These are phyloP conservation scores for Julus scanicus DNA, from an alignment of 2,888 invertebrate species.

Conservation along the genomic window DNA sequence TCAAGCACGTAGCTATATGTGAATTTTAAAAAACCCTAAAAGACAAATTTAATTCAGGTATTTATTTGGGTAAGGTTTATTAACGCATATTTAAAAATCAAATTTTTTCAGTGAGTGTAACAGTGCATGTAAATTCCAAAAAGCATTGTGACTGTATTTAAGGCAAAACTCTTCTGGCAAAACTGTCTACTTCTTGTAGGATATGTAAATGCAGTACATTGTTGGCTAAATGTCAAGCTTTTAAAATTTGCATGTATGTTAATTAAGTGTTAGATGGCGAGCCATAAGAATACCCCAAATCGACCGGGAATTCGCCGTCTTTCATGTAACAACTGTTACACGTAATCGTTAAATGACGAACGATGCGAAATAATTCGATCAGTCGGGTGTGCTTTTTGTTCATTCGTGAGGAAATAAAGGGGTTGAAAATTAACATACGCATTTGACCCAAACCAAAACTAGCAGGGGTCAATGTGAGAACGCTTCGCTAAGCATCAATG, in stretches of 20 bases:
- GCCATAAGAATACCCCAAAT: slow-evolving; percentile 28
- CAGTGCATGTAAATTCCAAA: too few relatives aligned
- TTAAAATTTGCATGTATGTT: not conserved
- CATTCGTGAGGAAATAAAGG: not conserved
- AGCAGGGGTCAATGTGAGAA: not conserved
- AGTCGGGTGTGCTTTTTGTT: not conserved
- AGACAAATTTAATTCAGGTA: too few relatives aligned
- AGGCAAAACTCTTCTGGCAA: too few relatives aligned
- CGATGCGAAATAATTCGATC: not conserved
- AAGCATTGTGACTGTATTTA: too few relatives aligned
- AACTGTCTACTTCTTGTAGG: too few relatives aligned
- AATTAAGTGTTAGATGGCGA: slow-evolving; percentile 8
- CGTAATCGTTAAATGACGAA: slow-evolving; percentile 21
- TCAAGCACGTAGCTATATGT: too few relatives aligned
- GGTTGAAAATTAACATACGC: not conserved
- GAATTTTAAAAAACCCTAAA: too few relatives aligned
- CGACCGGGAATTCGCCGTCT: slow-evolving; percentile 1
- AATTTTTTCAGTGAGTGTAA: too few relatives aligned
- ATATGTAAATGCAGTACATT: not conserved
- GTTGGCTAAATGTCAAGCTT: not conserved
- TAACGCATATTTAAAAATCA: too few relatives aligned
- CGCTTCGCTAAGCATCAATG: not conserved
- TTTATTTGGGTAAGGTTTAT: too few relatives aligned
- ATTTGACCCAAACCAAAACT: not conserved
- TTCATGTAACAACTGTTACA: slow-evolving; percentile 30